Percentiles rank a stretch among this genome's conserved stretches.
These are phyloP conservation scores for Okamejei kenojei DNA, from an alignment of 2,797 vertebrate species.

Conservation along the genomic window DNA sequence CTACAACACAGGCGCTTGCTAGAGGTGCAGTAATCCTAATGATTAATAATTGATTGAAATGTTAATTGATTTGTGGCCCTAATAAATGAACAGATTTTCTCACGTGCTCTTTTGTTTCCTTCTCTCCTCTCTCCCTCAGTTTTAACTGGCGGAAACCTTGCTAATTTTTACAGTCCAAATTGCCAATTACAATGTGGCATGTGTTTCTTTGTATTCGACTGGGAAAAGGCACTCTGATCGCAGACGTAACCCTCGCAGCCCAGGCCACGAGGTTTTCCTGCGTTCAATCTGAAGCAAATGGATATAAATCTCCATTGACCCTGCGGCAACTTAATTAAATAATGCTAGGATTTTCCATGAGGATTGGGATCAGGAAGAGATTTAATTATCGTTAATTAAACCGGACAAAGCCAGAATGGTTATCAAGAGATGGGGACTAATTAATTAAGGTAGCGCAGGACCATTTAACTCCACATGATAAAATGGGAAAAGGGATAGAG, in stretches of 20 bases:
- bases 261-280: neutral
- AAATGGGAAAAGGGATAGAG: neutral
- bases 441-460: constrained; percentile 10
- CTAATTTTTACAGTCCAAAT: constrained; percentile 29
- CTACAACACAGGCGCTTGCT: constrained; percentile 49
- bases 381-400: constrained; percentile 25
- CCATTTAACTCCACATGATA: neutral
- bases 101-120: constrained; percentile 44
- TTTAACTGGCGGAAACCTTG: constrained; percentile 5
- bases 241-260: neutral
- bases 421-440: constrained; percentile 14
- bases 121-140: neutral
- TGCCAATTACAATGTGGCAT: constrained; percentile 17
- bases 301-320: constrained; percentile 8
- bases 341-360: constrained; percentile 8
- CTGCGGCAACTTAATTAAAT: constrained; percentile 24
- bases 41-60: constrained; percentile 70
- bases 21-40: constrained; percentile 64
- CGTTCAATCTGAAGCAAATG: neutral
- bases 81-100: constrained; percentile 62
- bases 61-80: constrained; percentile 66
- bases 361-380: neutral
- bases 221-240: neutral
- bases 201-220: neutral
- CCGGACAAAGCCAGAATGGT: neutral